Evolutionary conservation across 30 jellyfish, hydroid and myxozoan species (phyloP), one percentile per base, ranked within the genome.

Genomic region (Aurelia sp.): DNA sequence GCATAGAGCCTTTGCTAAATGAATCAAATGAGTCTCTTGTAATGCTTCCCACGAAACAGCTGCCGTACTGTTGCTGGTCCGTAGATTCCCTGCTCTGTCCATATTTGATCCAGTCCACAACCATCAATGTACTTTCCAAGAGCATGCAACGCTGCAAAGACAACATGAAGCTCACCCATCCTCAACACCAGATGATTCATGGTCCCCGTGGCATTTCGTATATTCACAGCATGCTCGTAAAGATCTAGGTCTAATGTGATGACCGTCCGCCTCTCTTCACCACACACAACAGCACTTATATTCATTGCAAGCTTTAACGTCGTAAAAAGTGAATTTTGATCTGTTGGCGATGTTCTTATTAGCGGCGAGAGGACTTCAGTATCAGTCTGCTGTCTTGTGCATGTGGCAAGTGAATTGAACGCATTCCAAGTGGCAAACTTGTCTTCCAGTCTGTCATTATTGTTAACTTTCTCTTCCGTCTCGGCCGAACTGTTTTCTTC

Each of bases 91-190:
- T n/a, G n/a, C n/a, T n/a, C n/a, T n/a, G n/a, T n/a, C n/a, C n/a
- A n/a, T n/a, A n/a, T n/a, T n/a, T 77, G 77, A 63, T 77, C 88
- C 24, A 58, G 21, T 24, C 77, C 77, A 77, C 78, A 77, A 66
- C 88, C 88, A 33, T 77, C 88, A 66, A 77, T 77, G 78, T 77
- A 61, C 88, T 66, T 77, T 77, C 88, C 63, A 40, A 58, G 48
- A 53, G 88, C 64, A 10, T 77, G 33, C 8, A 77, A 66, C 77
- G 48, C 19, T 13, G 88, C 88, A 30, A 77, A 77, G 4, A 77
- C 88, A 77, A 77, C 60, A 22, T 55, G 64, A 40, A 8, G 48
- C 41, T 58, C 88, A 64, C 77, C 77, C 78, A 77, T 77, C 63
- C 88, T 40, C 15, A 77, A 77, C 33, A 77, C 88, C 27, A 77